A percentile compares a stretch with the other conserved stretches of the same genome.
Conservation (phyloP, 2,888 invertebrate species). For the Phytoseiulus persimilis region DNA sequence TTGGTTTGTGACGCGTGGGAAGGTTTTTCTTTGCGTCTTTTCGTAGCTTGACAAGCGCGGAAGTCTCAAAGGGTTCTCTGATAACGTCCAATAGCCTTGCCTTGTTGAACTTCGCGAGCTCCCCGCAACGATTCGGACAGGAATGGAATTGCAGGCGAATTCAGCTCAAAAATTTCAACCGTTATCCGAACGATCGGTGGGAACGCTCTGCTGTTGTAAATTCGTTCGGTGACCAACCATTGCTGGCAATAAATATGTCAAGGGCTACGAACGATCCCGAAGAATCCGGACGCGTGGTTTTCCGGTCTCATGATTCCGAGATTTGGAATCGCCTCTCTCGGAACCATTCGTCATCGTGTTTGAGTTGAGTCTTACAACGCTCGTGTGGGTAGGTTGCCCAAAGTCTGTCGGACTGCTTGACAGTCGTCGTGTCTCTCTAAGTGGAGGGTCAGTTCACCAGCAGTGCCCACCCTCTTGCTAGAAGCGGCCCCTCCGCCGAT, state of each 20-base stretch:
- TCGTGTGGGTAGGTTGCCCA: neutral
- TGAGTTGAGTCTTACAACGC: neutral
- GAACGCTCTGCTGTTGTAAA: neutral
- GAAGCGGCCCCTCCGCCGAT: neutral
- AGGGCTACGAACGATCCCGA: neutral
- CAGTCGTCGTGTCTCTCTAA: neutral
- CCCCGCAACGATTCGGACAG: no score
- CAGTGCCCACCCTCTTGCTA: neutral
- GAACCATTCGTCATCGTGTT: neutral
- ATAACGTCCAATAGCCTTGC: neutral
- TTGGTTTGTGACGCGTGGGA: neutral
- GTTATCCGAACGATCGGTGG: neutral
- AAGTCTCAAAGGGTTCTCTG: neutral
- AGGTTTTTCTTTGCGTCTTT: neutral
- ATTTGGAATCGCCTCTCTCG: neutral
- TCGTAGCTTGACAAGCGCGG: neutral
- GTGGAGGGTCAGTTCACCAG: neutral
- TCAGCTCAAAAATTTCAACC: neutral
- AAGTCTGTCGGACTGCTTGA: neutral
- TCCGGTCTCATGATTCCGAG: neutral
- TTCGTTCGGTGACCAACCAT: neutral
- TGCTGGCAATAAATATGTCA: neutral
- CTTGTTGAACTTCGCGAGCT: no score
- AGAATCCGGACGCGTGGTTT: neutral
- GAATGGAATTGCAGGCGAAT: neutral